Base-by-base conservation (phyloP, 2,113 vertebrate genomes). In the Gasterosteus nipponicus region DNA sequence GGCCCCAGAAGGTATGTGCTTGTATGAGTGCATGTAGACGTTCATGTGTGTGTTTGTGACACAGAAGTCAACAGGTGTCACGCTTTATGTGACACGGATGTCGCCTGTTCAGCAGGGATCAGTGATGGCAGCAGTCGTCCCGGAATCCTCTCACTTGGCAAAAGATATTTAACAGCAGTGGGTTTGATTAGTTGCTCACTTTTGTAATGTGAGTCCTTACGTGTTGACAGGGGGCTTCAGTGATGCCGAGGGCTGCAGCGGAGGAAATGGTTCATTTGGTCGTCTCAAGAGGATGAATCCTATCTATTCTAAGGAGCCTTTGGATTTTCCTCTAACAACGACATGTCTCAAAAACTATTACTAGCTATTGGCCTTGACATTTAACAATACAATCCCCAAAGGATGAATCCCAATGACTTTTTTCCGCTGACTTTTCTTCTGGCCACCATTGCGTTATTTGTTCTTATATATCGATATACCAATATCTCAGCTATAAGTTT, bases 21-120 rank as follows among this genome's bases (percentile, higher is more conserved):
- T 41, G 41, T 58, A 10, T 69, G 51, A 47, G 14, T 72, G 57
- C 38, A 47, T 56, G 33, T 22, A 31, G 22, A n/a, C 47, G 19
- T 33, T 58, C 49, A 68, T 59, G 75, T 49, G 33, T 39, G 53
- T n/a, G 22, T 58, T 22, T 42, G 70, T 71, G 74, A 75, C 44
- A 22, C 57, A 9, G 60, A 78, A 68, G 83, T 86, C 67, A 87
- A 86, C 88, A 88, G 88, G 82, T 89, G 88, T 69, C 69, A 67
- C 12, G 63, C 69, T 78, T 80, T 66, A 57, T 73, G 63, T 75
- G 71, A 78, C 68, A 1, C 19, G 4, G 15, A 71, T 66, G 69
- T 67, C 31, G 39, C 29, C 57, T 62, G 46, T 44, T 84, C 22
- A 65, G 75, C 29, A 59, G 15, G 10, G 22, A 64, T 38, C 68